Base-by-base conservation (phyloP, 23 tunicate genomes). In the Clavelina lepadiformis region DNA sequence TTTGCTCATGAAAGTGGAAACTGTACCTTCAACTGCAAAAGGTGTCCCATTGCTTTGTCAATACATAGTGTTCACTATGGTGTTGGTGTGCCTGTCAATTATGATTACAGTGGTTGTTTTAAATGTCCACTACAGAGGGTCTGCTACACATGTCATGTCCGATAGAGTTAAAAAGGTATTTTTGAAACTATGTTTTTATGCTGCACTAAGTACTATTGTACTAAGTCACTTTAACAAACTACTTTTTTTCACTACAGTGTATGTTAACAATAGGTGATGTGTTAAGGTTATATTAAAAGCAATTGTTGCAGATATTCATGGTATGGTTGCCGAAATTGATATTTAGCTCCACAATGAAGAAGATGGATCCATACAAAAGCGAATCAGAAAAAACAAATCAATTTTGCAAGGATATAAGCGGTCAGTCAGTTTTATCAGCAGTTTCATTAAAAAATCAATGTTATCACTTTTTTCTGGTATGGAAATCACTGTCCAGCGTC, bases 61-160 rank as follows among this genome's bases (percentile, higher is more conserved):
- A 47, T 93, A 93, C 69, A 93, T 93, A 51, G 74, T 93, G 50
- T 93, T 93, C 68, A 93, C 98, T 34, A 93, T 93, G 98, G 61
- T 83, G 15, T 72, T 93, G 56, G 93, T 83, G 22, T 78, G 96
- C 51, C 70, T 93, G 11, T 93, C 98, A 2, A 93, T 93, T 51
- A 71, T 93, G 72, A 79, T 89, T 13, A 93, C 98, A 0, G 98
- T 93, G 20, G 76, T 75, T 51, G 89, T 93, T 23, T 52, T 83
- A 52, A 93, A 93, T 56, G 80, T 93, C 25, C 98, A 93, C 53
- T 75, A 93, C 58, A 71, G 98, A 38, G 76, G 88, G 8, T 94
- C 98, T 41, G 76, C 92, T 7, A 93, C 98, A 5, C 98, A 93
- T 33, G 65, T 32, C 5, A 93, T 93, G 94, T 74, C 98, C 2